Evolutionary conservation across 2,113 vertebrate species (phyloP).

Genomic region (Vidua macroura): DNA sequence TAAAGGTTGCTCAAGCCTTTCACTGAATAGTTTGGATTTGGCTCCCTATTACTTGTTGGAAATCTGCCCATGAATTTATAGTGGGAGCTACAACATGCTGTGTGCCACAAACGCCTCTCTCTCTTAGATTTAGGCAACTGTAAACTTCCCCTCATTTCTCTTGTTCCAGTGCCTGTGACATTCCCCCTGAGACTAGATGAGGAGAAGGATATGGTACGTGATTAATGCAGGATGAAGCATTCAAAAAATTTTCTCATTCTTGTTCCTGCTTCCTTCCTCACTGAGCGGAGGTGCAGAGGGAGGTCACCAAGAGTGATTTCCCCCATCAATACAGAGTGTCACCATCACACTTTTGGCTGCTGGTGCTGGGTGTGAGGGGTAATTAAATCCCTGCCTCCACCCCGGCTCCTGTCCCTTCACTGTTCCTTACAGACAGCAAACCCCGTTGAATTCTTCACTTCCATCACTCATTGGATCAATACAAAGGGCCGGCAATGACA

Average conservation of each 20-base stretch:
- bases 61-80: conserved; percentile 25
- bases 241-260: not conserved
- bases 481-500: not conserved
- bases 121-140: conserved; percentile 3
- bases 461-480: conserved; percentile 44
- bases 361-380: not conserved
- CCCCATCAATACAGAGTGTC: not conserved
- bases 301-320: not conserved
- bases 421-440: conserved; percentile 1
- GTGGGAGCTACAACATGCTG: conserved; percentile 15
- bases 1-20: conserved; percentile 52
- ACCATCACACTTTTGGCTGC: not conserved
- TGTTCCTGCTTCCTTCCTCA: not conserved
- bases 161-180: not conserved
- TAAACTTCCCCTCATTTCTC: conserved; percentile 42
- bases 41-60: conserved; percentile 31
- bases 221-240: conserved; percentile 18
- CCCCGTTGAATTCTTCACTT: not conserved
- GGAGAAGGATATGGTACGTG: not conserved
- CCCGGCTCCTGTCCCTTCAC: not conserved
- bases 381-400: not conserved
- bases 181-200: not conserved
- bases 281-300: not conserved
- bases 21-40: conserved; percentile 11
- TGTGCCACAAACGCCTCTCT: conserved; percentile 46